Conservation (phyloP, 2,888 invertebrate genomes). For the Volucella zonaria region DNA sequence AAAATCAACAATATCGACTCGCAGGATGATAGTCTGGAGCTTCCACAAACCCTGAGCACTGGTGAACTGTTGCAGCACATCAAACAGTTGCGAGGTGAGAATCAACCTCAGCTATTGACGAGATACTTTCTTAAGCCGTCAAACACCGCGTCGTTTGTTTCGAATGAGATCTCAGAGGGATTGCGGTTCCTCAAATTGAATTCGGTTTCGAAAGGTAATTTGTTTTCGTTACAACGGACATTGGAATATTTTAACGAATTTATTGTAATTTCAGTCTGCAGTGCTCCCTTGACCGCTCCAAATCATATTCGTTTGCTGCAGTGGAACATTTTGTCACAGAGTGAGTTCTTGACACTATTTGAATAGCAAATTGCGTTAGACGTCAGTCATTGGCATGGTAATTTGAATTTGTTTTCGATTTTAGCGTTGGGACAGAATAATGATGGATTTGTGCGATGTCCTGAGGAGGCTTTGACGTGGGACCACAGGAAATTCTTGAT, state of each 20-base stretch:
- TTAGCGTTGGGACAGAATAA: conserved; percentile 87
- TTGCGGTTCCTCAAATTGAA: conserved; percentile 82
- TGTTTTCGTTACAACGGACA: conserved; percentile 18
- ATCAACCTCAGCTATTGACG: conserved; percentile 83
- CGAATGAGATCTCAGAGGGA: conserved; percentile 80
- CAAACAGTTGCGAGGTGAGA: conserved; percentile 82
- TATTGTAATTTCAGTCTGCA: conserved; percentile 81
- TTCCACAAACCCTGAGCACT: conserved; percentile 83
- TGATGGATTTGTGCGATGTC: conserved; percentile 89
- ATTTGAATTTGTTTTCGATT: conserved; percentile 74
- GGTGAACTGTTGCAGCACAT: conserved; percentile 84
- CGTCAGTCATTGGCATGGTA: conserved; percentile 28
- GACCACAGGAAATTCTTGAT: conserved; percentile 86
- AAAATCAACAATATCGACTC: conserved; percentile 86
- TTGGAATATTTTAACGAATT: conserved; percentile 35
- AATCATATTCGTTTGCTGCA: conserved; percentile 85
- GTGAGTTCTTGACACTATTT: conserved; percentile 82
- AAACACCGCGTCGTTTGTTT: conserved; percentile 68
- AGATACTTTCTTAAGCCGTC: conserved; percentile 80
- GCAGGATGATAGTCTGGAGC: conserved; percentile 85
- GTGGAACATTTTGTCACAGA: conserved; percentile 89
- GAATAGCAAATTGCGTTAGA: conserved; percentile 55
- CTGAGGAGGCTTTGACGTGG: conserved; percentile 88
- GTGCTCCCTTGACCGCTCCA: conserved; percentile 83
- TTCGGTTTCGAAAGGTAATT: conserved; percentile 83